Conservation (phyloP, 2,113 vertebrate genomes). For the Genyomyrus donnyi region DNA sequence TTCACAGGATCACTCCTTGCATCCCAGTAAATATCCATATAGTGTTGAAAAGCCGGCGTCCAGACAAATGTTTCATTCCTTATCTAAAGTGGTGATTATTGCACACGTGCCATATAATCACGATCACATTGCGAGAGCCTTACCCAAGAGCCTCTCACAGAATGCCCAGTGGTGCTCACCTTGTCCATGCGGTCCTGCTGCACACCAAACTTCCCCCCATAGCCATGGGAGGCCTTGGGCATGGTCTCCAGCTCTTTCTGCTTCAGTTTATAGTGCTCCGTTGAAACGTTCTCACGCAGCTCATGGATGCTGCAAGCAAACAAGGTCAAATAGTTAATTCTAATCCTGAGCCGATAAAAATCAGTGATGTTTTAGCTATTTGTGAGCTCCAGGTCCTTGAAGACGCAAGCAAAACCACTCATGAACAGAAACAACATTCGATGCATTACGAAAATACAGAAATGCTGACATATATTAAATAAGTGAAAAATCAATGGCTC, state of each 20-base stretch:
- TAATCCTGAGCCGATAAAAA: not conserved
- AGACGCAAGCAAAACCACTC: not conserved
- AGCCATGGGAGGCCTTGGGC: conserved; percentile 86
- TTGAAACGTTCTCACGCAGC: conserved; percentile 80
- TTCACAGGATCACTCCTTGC: no score
- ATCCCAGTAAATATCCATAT: no score
- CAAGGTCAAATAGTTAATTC: not conserved
- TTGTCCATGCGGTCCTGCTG: conserved; percentile 96
- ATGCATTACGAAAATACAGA: not conserved
- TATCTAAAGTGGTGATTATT: no score
- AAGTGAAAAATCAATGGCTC: not conserved
- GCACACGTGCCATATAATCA: no score
- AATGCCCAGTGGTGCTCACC: conserved; percentile 43
- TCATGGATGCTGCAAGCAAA: conserved; percentile 67
- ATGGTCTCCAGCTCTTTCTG: conserved; percentile 76
- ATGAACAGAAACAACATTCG: not conserved
- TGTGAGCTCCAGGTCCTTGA: not conserved
- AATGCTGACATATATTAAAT: not conserved
- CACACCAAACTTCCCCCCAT: conserved; percentile 87
- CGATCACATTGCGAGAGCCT: not conserved
- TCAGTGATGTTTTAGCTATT: not conserved
- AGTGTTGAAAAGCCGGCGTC: no score
- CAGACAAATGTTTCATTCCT: no score
- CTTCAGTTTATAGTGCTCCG: conserved; percentile 81
- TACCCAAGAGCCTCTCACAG: not conserved